These are phyloP conservation scores for Alfaro cultratus DNA, from an alignment of 2,797 vertebrate genomes.

Conservation along the genomic window DNA sequence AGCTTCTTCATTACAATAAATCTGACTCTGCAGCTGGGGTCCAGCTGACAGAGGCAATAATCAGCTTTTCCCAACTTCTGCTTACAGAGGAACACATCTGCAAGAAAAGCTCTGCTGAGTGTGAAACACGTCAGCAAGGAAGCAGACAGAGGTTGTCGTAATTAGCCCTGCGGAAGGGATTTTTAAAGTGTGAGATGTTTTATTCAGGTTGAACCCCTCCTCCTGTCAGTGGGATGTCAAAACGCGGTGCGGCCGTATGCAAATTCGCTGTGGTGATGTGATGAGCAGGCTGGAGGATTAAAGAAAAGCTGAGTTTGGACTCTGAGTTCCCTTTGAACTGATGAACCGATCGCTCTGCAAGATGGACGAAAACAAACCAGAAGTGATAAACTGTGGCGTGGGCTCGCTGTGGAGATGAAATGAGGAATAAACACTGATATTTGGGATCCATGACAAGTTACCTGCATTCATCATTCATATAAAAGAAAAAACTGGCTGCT, in stretches of 20 bases:
- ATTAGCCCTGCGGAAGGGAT: neutral
- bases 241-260: neutral
- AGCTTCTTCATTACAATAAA: neutral
- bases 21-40: conserved; percentile 22
- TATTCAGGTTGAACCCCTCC: neutral
- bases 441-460: neutral
- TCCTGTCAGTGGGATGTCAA: neutral
- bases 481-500: neutral
- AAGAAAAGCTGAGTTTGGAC: neutral
- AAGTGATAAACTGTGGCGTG: conserved; percentile 7
- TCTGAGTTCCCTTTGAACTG: neutral
- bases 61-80: conserved; percentile 30
- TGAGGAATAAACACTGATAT: neutral
- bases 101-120: conserved; percentile 20
- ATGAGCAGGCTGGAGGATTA: neutral
- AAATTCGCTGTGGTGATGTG: neutral
- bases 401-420: neutral
- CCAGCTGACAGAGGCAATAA: conserved; percentile 35
- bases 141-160: neutral
- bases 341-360: conserved; percentile 3
- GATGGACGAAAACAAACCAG: conserved; percentile 6
- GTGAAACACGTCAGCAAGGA: neutral
- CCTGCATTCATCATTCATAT: neutral
- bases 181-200: neutral
- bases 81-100: neutral